Evolutionary conservation across 2,888 invertebrate genomes (phyloP).

Genomic region (Philaethria dido): DNA sequence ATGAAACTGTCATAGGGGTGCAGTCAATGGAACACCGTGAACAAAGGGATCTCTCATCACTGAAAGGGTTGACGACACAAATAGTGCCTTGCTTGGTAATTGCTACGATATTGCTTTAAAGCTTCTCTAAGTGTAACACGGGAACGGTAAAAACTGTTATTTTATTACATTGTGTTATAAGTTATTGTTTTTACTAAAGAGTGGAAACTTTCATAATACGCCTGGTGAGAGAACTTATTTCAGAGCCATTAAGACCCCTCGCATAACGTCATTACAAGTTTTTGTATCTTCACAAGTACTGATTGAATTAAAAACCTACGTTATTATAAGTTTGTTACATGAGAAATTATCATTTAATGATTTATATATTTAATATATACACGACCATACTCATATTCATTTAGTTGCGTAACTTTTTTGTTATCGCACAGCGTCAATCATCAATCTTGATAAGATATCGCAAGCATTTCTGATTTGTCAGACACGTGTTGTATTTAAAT

Average conservation of each 20-base stretch:
- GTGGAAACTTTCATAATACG: neutral
- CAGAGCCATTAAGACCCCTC: neutral
- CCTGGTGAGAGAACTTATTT: neutral
- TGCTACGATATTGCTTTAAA: conserved; percentile 23
- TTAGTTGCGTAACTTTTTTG: neutral
- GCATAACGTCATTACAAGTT: neutral
- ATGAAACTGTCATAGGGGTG: conserved; percentile 42
- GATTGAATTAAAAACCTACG: neutral
- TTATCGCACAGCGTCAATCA: neutral
- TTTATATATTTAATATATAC: neutral
- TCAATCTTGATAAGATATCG: conserved; percentile 21
- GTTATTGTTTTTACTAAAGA: neutral
- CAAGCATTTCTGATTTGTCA: neutral
- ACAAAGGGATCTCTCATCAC: conserved; percentile 40
- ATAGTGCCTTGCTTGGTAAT: conserved; percentile 28
- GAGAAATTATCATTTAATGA: neutral
- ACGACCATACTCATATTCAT: neutral
- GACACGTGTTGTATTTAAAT: conserved; percentile 10
- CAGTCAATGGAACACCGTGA: conserved; percentile 45
- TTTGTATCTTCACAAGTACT: neutral
- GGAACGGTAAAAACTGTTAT: neutral
- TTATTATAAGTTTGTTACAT: neutral
- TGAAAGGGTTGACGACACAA: conserved; percentile 39
- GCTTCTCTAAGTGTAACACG: neutral
- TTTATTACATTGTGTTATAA: neutral